Evolutionary conservation across 2,888 invertebrate species (phyloP), one percentile per base, ranked within the genome.

Genomic region (Drosophila affinis): DNA sequence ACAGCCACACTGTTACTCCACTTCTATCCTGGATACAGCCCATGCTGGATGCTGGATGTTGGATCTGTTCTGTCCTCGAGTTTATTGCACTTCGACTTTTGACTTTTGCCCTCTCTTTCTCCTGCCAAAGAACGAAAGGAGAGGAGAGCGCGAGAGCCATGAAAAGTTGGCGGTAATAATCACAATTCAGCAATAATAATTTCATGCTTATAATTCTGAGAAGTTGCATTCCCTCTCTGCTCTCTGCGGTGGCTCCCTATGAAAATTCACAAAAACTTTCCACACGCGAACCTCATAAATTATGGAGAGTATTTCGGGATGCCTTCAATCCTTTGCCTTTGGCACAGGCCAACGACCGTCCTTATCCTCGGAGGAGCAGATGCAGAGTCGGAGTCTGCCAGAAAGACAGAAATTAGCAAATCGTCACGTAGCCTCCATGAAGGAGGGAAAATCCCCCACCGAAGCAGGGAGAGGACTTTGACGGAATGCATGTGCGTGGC

Each of bases 11-110:
- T 55, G 10, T 24, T 32, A 9, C 18, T 53, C 29, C 18, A n/a
- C 62, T 49, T 21, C 55, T 56, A 46, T 47, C 44, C n/a, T 32
- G 21, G n/a, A 59, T 18, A 46, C 55, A 54, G 55, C 48, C 62
- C 68, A 34, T 62, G 39, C 62, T 49, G 9, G 64, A 53, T 34
- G 68, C 57, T 59, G 57, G 65, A 75, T 70, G 58, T 64, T 65
- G 65, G 69, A 63, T 60, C 32, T 14, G 6, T 46, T 21, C 34
- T 49, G 17, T 21, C 24, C 53, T 17, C 34, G 64, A 67, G 85
- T 86, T 86, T 88, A 77, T 86, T 88, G 88, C 88, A 86, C 85
- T 88, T 81, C 85, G 85, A 87, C 85, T 84, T 85, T 81, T 85
- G 85, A 85, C 85, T 85, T 77, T 54, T 67, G 9, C 17, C 2